phyloP scores from a whole-genome alignment of 2,113 vertebrate species.

The Cynoglossus semilaevis region DNA sequence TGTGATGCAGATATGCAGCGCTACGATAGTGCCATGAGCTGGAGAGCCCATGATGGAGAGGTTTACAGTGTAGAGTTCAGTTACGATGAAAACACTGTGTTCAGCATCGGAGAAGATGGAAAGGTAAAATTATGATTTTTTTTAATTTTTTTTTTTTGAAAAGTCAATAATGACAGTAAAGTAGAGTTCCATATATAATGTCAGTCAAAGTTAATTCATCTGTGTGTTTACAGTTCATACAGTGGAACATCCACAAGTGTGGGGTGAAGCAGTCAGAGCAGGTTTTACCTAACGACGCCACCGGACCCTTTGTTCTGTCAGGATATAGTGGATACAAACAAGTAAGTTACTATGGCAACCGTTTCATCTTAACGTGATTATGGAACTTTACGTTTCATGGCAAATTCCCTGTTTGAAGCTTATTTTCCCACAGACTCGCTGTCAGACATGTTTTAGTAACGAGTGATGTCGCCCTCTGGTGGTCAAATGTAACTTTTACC shows the following conservation, averaged over 20 bases:
- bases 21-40: conserved; percentile 95
- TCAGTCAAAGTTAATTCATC: not conserved
- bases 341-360: conserved; percentile 61
- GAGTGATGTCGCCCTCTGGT: too few species aligned
- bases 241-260: conserved; percentile 97
- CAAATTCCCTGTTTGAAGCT: too few species aligned
- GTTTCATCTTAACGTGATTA: too few species aligned
- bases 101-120: conserved; percentile 93
- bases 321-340: conserved; percentile 98
- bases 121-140: conserved; percentile 81
- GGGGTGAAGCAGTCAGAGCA: conserved; percentile 91
- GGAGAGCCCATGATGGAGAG: conserved; percentile 90
- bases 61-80: conserved; percentile 98
- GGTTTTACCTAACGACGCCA: conserved; percentile 83
- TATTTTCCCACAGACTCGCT: too few species aligned
- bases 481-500: too few species aligned
- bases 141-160: too few species aligned
- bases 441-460: too few species aligned
- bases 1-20: conserved; percentile 90
- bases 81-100: conserved; percentile 94
- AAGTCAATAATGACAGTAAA: not conserved
- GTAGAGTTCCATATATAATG: too few species aligned
- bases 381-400: too few species aligned
- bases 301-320: conserved; percentile 91
- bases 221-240: conserved; percentile 83